phyloP scores from a whole-genome alignment of 2,797 vertebrate genomes.

The Ciconia nigra region DNA sequence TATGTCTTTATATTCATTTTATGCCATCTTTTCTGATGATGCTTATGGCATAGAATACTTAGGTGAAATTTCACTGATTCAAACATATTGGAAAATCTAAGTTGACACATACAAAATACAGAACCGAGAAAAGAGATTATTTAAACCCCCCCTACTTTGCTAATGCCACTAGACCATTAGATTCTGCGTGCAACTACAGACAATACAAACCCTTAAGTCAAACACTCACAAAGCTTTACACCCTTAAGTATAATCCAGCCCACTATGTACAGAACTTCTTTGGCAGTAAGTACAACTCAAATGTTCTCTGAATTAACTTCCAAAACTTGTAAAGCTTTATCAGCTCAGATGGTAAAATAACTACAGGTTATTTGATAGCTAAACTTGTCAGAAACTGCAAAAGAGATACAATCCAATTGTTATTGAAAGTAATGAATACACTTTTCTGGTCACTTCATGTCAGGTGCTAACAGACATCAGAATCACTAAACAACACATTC shows the following conservation, averaged over 20 bases:
- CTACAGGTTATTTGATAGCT: background rate
- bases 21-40: background rate
- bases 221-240: background rate
- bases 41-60: background rate
- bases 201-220: background rate
- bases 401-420: background rate
- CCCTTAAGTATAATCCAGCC: background rate
- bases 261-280: background rate
- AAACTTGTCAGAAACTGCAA: background rate
- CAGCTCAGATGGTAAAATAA: background rate
- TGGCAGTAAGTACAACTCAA: rapidly evolving
- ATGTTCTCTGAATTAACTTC: background rate
- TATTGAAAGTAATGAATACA: background rate
- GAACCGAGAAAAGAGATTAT: background rate
- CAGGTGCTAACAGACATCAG: background rate
- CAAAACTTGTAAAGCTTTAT: background rate
- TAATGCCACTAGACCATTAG: background rate
- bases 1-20: background rate
- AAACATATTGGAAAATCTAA: background rate
- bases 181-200: background rate
- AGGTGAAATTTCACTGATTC: background rate
- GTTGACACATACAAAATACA: background rate
- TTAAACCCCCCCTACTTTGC: background rate
- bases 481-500: background rate
- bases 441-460: background rate